Evolutionary conservation across 2,888 invertebrate genomes (phyloP).

Genomic region (Rhimphoctona megacephalus): DNA sequence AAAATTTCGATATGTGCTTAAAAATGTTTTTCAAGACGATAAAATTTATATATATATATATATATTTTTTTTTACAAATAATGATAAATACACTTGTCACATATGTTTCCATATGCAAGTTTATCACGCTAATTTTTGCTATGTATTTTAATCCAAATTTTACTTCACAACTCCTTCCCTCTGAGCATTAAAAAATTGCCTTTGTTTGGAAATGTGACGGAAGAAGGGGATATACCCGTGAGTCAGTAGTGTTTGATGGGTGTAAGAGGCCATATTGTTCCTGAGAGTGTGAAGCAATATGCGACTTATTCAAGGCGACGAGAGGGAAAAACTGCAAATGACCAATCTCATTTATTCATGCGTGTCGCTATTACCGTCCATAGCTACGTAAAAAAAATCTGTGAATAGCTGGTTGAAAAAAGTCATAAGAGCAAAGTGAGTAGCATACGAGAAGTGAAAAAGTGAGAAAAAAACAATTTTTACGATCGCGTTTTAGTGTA

Average conservation of each 20-base stretch:
- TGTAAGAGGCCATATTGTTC: slow-evolving; percentile 17
- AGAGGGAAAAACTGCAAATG: slow-evolving; percentile 2
- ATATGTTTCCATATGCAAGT: neutral
- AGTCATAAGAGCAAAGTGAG: slow-evolving; percentile 38
- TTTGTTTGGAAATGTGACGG: neutral
- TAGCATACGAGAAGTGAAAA: neutral
- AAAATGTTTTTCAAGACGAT: too few relatives aligned
- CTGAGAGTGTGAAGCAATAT: slow-evolving; percentile 11
- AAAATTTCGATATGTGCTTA: neutral
- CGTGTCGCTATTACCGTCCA: neutral
- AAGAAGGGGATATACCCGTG: neutral
- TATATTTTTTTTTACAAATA: too few relatives aligned
- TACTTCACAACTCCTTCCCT: neutral
- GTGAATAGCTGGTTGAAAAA: slow-evolving; percentile 23
- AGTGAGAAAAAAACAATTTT: slow-evolving; percentile 32
- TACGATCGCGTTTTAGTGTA: slow-evolving; percentile 56
- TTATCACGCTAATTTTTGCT: neutral
- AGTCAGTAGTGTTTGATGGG: neutral
- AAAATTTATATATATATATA: too few relatives aligned
- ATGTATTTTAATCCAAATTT: neutral
- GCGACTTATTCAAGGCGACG: slow-evolving; percentile 7
- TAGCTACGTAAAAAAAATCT: slow-evolving; percentile 4
- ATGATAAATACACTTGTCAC: neutral
- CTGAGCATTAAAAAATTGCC: neutral
- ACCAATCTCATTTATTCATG: slow-evolving; percentile 44